These are phyloP conservation scores for Cantharis rufa DNA, from an alignment of 2,888 invertebrate species.

Conservation along the genomic window DNA sequence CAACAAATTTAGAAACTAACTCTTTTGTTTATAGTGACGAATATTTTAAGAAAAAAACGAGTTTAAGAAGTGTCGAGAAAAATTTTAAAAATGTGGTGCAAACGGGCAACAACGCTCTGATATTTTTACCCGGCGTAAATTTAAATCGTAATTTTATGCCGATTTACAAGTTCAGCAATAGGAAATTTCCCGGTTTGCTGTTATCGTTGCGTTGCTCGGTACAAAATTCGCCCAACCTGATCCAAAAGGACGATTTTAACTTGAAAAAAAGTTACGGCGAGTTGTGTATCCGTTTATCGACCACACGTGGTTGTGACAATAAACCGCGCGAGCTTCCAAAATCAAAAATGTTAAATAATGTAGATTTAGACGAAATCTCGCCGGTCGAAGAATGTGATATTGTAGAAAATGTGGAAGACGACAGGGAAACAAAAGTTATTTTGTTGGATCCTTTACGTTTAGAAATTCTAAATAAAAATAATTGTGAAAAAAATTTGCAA, in stretches of 20 bases:
- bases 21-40: slow-evolving; percentile 42
- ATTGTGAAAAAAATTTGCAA: slow-evolving; percentile 38
- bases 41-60: slow-evolving; percentile 43
- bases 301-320: slow-evolving; percentile 26
- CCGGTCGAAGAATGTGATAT: slow-evolving; percentile 44
- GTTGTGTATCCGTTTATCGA: slow-evolving; percentile 23
- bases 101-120: not conserved
- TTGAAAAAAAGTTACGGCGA: slow-evolving; percentile 19
- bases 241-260: not conserved
- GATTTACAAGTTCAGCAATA: not conserved
- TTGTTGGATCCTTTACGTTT: slow-evolving; percentile 59
- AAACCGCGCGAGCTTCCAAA: slow-evolving; percentile 17
- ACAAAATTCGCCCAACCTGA: not conserved
- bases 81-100: slow-evolving; percentile 11
- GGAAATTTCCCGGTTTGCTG: not conserved
- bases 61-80: slow-evolving; percentile 33
- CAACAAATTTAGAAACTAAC: not conserved
- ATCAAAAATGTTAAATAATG: slow-evolving; percentile 15
- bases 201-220: not conserved
- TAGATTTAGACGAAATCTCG: slow-evolving; percentile 50
- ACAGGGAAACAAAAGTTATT: slow-evolving; percentile 48
- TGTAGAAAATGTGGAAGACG: slow-evolving; percentile 6
- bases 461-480: slow-evolving; percentile 55
- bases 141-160: slow-evolving; percentile 11
- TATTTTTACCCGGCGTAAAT: not conserved